Conservation (phyloP, 1,140 invertebrate genomes). For the Zophobas atratus region DNA sequence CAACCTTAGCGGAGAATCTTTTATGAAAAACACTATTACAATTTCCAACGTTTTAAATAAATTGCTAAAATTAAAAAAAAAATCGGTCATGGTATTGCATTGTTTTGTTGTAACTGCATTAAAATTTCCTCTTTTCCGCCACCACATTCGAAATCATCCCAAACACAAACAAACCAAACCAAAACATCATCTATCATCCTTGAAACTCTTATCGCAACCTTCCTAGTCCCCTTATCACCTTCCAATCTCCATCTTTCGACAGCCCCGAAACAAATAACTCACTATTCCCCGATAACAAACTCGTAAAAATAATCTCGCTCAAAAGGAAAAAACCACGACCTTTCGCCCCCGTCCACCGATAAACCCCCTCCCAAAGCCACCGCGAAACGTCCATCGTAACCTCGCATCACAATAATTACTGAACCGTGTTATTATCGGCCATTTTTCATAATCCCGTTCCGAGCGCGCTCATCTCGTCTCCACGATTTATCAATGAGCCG, state of each 20-base stretch:
- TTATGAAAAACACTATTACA: too few relatives aligned
- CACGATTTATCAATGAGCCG: constrained; percentile 5
- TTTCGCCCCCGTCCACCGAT: constrained; percentile 2
- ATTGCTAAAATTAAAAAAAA: too few relatives aligned
- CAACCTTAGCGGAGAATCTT: too few relatives aligned
- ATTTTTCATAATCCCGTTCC: constrained; percentile 1
- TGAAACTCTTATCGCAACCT: neutral
- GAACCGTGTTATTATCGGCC: constrained; percentile 19
- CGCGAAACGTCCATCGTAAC: neutral
- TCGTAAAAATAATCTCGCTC: neutral
- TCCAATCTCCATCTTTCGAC: neutral
- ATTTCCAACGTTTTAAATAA: too few relatives aligned
- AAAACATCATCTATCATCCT: constrained; percentile 3
- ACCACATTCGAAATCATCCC: too few relatives aligned
- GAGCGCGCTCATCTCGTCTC: neutral
- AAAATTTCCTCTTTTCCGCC: too few relatives aligned
- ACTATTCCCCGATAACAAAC: neutral
- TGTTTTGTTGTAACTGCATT: too few relatives aligned
- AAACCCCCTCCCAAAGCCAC: constrained; percentile 3
- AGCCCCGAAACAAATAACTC: neutral
- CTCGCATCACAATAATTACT: constrained; percentile 16
- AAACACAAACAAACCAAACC: neutral
- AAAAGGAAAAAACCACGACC: constrained; percentile 5
- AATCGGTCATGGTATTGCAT: too few relatives aligned
- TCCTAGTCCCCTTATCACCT: neutral